phyloP scores from a whole-genome alignment of 2,113 vertebrate genomes.

The Prinia subflava region DNA sequence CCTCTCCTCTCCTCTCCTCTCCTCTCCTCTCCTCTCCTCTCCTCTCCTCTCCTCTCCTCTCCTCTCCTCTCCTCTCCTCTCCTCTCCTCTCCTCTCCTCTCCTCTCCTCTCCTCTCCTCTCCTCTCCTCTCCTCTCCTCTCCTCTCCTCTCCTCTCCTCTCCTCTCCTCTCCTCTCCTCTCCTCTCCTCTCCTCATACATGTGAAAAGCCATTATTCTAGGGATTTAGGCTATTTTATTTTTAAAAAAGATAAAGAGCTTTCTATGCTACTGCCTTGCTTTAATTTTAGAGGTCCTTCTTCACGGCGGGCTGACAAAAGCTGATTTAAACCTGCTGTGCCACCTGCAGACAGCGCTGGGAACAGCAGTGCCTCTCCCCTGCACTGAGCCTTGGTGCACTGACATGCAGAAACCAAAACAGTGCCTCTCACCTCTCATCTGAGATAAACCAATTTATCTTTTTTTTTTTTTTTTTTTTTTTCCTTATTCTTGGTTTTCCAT shows the following conservation, averaged over 20 bases:
- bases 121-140: not conserved
- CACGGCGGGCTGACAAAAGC: not conserved
- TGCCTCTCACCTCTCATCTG: not conserved
- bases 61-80: too few relatives aligned
- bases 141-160: too few relatives aligned
- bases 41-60: too few relatives aligned
- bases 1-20: too few relatives aligned
- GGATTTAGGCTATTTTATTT: not conserved
- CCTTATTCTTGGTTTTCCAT: not conserved
- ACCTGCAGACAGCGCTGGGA: conserved; percentile 8
- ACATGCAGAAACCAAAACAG: not conserved
- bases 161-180: too few relatives aligned
- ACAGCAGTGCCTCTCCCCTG: not conserved
- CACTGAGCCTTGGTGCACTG: fast-evolving
- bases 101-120: too few relatives aligned
- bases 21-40: too few relatives aligned
- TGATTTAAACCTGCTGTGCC: not conserved
- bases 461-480: not conserved
- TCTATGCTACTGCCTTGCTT: not conserved
- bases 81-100: too few relatives aligned
- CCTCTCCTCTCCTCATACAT: not conserved
- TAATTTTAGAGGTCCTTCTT: not conserved
- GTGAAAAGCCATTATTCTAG: not conserved
- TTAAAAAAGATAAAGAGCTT: not conserved
- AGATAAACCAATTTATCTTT: not conserved